These are phyloP conservation scores for Oriolus oriolus DNA, from an alignment of 2,113 vertebrate species.

Conservation along the genomic window DNA sequence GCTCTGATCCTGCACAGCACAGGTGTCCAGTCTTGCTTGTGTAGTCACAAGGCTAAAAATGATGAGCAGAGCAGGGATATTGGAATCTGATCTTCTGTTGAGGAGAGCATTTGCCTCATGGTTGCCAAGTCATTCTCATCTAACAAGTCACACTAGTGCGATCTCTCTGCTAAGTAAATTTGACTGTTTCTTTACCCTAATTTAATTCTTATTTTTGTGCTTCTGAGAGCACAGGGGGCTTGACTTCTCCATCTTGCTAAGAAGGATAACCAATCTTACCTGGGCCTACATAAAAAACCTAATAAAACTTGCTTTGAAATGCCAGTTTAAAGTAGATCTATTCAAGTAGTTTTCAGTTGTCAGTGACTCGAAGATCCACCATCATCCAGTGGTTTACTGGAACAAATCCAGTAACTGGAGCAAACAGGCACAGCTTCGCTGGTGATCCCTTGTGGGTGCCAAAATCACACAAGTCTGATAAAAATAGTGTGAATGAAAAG, in stretches of 20 bases:
- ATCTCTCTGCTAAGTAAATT: neutral
- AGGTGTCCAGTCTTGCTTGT: neutral
- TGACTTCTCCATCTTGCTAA: neutral
- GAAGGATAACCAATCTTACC: neutral
- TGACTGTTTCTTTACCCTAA: neutral
- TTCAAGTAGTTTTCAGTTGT: neutral
- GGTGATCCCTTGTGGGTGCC: neutral
- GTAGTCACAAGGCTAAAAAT: slow-evolving; percentile 48
- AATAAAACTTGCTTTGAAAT: neutral
- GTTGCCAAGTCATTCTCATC: neutral
- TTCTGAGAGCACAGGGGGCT: neutral
- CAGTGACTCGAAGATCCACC: neutral
- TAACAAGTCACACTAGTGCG: neutral
- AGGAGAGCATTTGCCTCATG: neutral
- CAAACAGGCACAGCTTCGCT: neutral
- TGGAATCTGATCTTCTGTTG: neutral
- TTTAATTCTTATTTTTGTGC: neutral
- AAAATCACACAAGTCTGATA: neutral
- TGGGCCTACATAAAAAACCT: neutral
- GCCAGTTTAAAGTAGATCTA: neutral
- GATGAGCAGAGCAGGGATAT: neutral
- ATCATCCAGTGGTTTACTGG: neutral
- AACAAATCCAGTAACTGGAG: neutral
- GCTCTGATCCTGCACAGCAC: neutral
- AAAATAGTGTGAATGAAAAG: neutral